Evolutionary conservation across 2,888 invertebrate genomes (phyloP).

Genomic region (Tyria jacobaeae): DNA sequence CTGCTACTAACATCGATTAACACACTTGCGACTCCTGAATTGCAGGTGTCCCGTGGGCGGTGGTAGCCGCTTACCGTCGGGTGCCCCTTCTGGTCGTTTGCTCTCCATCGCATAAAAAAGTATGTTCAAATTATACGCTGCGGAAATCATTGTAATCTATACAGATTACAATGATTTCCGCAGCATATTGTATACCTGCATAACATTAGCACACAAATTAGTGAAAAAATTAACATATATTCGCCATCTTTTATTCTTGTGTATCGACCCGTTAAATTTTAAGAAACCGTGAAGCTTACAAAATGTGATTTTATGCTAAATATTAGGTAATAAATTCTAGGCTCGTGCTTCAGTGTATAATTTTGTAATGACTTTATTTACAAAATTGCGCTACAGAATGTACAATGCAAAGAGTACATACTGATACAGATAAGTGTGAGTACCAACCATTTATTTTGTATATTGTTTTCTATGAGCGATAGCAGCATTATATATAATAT

Average conservation of each 20-base stretch:
- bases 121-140: slow-evolving; percentile 15
- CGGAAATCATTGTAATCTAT: slow-evolving; percentile 27
- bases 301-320: slow-evolving; percentile 47
- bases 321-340: slow-evolving; percentile 38
- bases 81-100: too few species aligned
- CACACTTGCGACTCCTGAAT: neutral
- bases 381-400: neutral
- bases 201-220: slow-evolving; percentile 45
- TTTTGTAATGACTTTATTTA: slow-evolving; percentile 31
- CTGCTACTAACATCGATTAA: too few species aligned
- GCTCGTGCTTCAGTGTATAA: slow-evolving; percentile 31
- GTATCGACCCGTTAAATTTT: slow-evolving; percentile 41
- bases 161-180: too few species aligned
- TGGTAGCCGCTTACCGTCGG: too few species aligned
- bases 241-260: slow-evolving; percentile 38
- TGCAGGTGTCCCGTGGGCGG: too few species aligned
- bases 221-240: slow-evolving; percentile 37
- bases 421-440: too few species aligned
- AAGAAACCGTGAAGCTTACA: slow-evolving; percentile 28
- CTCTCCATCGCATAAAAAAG: too few species aligned
- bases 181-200: too few species aligned
- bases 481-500: too few species aligned
- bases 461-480: too few species aligned
- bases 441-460: too few species aligned
- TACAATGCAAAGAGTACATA: too few species aligned